These are phyloP conservation scores for Alcedo atthis DNA, from an alignment of 2,797 vertebrate species.

Conservation along the genomic window DNA sequence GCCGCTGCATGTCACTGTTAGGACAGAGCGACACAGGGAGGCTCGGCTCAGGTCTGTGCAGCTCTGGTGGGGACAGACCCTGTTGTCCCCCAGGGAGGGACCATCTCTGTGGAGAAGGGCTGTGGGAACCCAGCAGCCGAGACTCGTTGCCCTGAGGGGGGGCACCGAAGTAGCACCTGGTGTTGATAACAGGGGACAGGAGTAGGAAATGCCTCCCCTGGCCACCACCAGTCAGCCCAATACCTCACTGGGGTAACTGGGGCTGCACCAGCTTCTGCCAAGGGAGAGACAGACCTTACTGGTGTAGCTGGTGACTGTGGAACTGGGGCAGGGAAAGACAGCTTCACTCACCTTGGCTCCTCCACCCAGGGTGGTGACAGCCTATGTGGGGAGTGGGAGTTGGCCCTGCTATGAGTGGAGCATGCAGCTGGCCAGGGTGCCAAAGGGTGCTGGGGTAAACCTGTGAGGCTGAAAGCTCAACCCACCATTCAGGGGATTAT, in stretches of 20 bases:
- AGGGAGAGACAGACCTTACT: background rate
- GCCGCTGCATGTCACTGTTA: constrained; percentile 57
- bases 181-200: background rate
- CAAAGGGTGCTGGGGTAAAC: background rate
- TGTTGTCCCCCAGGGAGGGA: fast-evolving
- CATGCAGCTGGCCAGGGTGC: fast-evolving
- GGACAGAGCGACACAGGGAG: background rate
- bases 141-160: fast-evolving
- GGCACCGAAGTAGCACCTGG: background rate
- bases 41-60: background rate
- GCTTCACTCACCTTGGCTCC: background rate
- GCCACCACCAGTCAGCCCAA: background rate
- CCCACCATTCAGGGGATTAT: background rate
- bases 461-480: background rate
- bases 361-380: background rate
- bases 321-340: background rate
- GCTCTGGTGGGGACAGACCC: background rate
- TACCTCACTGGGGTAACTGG: background rate
- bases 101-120: background rate
- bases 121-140: background rate
- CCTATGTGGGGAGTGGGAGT: background rate
- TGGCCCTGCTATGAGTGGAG: background rate
- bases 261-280: background rate
- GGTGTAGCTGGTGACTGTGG: fast-evolving
- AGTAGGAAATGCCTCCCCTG: background rate